These are phyloP conservation scores for Limonius californicus DNA, from an alignment of 1,140 invertebrate genomes.

Conservation along the genomic window DNA sequence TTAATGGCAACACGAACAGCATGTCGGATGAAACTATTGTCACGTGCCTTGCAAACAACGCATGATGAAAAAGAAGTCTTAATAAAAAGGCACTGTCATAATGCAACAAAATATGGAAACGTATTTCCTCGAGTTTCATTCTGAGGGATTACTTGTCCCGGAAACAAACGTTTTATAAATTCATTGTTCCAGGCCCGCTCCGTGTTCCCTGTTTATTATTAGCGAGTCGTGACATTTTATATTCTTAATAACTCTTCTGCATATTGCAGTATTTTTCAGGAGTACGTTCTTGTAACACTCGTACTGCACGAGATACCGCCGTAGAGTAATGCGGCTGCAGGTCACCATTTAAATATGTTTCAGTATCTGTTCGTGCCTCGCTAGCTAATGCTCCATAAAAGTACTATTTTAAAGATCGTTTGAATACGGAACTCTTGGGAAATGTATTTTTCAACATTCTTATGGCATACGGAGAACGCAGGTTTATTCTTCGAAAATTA, in stretches of 20 bases:
- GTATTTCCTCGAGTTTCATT: slow-evolving; percentile 1
- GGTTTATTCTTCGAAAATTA: not conserved
- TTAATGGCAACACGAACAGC: too few relatives aligned
- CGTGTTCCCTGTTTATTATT: not conserved
- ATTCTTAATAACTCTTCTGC: slow-evolving; percentile 4
- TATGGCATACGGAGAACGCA: not conserved
- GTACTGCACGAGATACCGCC: not conserved
- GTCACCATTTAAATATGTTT: not conserved
- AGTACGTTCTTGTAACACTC: not conserved
- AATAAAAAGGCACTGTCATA: not conserved
- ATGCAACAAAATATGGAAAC: slow-evolving; percentile 9
- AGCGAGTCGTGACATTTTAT: slow-evolving; percentile 9
- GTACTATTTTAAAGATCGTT: not conserved
- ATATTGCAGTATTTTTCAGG: not conserved
- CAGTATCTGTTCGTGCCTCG: slow-evolving; percentile 1
- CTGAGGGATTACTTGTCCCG: slow-evolving; percentile 6
- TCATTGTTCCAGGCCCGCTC: not conserved
- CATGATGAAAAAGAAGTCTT: not conserved
- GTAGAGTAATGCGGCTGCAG: not conserved
- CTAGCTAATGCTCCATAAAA: slow-evolving; percentile 1
- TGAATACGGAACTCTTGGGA: not conserved
- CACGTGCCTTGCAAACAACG: too few relatives aligned
- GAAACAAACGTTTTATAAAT: slow-evolving; percentile 12
- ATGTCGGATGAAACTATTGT: too few relatives aligned
- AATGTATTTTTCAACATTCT: not conserved